These are phyloP conservation scores for Micromys minutus DNA, from an alignment of 2,113 vertebrate species.

Conservation along the genomic window DNA sequence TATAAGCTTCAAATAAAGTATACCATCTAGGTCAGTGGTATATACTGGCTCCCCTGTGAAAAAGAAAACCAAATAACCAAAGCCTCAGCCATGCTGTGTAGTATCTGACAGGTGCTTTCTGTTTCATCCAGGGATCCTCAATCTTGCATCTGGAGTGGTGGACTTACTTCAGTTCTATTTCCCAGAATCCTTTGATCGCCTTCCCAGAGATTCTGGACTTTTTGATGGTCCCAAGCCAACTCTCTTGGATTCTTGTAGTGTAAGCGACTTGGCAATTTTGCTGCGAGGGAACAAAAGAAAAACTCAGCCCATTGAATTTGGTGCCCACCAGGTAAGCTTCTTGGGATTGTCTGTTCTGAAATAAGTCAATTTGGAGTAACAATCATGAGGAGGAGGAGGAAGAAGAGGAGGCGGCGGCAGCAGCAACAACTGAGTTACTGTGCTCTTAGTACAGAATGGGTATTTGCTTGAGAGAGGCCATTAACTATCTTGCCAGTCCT, in stretches of 20 bases:
- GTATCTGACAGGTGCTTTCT: background rate
- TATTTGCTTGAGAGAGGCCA: background rate
- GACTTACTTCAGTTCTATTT: constrained; percentile 90
- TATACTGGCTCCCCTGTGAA: background rate
- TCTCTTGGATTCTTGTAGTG: constrained; percentile 88
- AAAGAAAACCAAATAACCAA: background rate
- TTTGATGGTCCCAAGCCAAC: constrained; percentile 89
- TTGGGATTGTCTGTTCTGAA: constrained; percentile 32
- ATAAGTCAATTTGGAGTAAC: constrained; percentile 19
- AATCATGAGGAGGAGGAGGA: background rate
- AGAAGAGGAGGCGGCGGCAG: too few species aligned
- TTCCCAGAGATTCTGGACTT: constrained; percentile 88
- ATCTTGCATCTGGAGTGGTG: constrained; percentile 88
- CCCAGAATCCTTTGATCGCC: constrained; percentile 90
- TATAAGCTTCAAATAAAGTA: background rate
- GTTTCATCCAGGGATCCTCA: constrained; percentile 85
- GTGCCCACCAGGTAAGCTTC: constrained; percentile 89
- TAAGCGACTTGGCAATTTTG: constrained; percentile 89
- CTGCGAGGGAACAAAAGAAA: constrained; percentile 91
- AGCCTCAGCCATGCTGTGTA: background rate
- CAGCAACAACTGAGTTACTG: background rate
- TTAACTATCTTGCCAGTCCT: background rate
- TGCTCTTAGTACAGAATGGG: background rate
- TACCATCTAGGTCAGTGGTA: background rate
- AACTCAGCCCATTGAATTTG: constrained; percentile 91